Evolutionary conservation across 2,113 vertebrate species (phyloP), one percentile per base, ranked within the genome.

Genomic region (Leptocoma aspasia): DNA sequence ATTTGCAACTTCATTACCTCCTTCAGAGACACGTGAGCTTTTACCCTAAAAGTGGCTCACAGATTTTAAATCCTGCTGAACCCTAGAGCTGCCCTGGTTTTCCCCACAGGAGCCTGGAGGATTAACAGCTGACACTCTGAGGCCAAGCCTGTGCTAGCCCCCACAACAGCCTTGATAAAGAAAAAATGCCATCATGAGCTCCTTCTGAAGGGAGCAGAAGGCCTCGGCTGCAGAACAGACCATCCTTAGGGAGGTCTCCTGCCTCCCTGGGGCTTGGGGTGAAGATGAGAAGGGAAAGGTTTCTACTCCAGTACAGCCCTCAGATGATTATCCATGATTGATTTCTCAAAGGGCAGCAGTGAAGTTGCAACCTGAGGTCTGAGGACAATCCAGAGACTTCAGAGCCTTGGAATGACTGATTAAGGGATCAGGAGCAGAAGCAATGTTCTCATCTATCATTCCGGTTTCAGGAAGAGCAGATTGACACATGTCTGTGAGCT

Each of bases 1-100:
- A 78, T 95, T 94, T 94, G 72, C 72, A 86, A 86, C 72, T 89
- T 70, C 89, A 83, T 92, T 86, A 78, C 85, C 72, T 91, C 86
- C 91, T 84, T 82, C 41, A 73, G 56, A 81, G 72, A 73, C 63
- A 86, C 13, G 61, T 33, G 73, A 94, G 47, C 35, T 78, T 75
- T 45, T 63, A 75, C 52, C 60, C 72, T 81, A 31, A 37, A 84
- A 83, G 72, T 26, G 33, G 20, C 72, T 88, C 6, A n/a, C 0
- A 3, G 33, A 59, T 63, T 92, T 94, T 41, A 63, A 66, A 78
- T 13, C 6, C 1, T 13, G 33, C 4, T 56, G 44, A 93, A 82
- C 66, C 50, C 49, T 13, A 47, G 14, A 82, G 71, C 75, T 79
- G 33, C 39, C 60, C 16, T 60, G 33, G 11, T 81, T 23, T 13